Evolutionary conservation across 1,140 invertebrate genomes (phyloP), one percentile per base, ranked within the genome.

Genomic region (Scaptomyza hsui): DNA sequence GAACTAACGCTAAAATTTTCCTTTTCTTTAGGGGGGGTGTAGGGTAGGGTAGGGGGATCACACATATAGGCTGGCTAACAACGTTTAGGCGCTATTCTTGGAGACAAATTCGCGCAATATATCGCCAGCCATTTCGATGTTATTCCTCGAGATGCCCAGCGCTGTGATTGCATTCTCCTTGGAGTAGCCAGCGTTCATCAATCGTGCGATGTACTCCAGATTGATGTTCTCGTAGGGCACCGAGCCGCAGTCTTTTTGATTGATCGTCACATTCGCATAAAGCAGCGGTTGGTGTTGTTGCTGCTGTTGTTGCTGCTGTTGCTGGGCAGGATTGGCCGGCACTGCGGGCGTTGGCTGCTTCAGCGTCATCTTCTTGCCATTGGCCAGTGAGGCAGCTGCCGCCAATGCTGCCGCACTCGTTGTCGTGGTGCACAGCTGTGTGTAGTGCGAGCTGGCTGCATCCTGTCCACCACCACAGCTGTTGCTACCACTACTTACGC

Each of bases 101-200:
- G 90, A 82, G 52, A 91, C 97, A 92, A 98, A 99, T 91, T 98
- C 97, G 91, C 97, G 96, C 76, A 99, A 93, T 92, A 99, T 98
- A 92, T 98, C 97, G 92, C 97, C 96, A 21, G 97, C 97, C 97
- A 98, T 98, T 91, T 96, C 96, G 29, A 98, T 93, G 92, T 99
- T 96, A 92, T 98, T 98, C 56, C 96, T 93, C 1, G 97, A 97
- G 57, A 98, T 98, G 52, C 96, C 95, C 64, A 98, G 93, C 5
- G 97, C 97, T 76, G 97, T 93, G 37, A 98, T 96, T 0, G 98
- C 97, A 39, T 96, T 95, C 79, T 98, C 96, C 85, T 97, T 96
- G 3, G 96, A 94, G 86, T 97, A 98, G 1, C 97, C 97, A 82
- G 98, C 97, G 16, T 94, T 94, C 24, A 97, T 97, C 42, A 99